Conservation (phyloP, 92 coral and sea anemone species). For the Scolanthus callimorphus region DNA sequence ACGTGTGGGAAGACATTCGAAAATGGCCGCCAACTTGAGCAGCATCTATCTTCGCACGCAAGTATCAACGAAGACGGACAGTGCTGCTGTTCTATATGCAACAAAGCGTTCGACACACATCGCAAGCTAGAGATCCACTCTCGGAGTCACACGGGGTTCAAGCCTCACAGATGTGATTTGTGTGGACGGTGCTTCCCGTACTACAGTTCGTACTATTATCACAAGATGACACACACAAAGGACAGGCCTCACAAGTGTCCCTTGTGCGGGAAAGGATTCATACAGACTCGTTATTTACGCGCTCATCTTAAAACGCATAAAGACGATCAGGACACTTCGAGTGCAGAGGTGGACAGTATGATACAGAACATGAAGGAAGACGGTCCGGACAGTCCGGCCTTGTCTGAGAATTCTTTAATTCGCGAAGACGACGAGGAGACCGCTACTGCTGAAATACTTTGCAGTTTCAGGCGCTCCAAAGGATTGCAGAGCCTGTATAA, state of each 20-base stretch:
- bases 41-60: constrained; percentile 82
- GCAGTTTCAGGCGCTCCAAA: constrained; percentile 56
- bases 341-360: constrained; percentile 49
- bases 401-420: constrained; percentile 11
- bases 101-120: constrained; percentile 77
- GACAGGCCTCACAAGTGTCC: constrained; percentile 88
- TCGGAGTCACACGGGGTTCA: constrained; percentile 87
- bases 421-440: constrained; percentile 42
- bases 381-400: constrained; percentile 25
- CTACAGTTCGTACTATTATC: constrained; percentile 88
- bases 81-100: constrained; percentile 77
- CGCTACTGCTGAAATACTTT: constrained; percentile 74
- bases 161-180: constrained; percentile 83
- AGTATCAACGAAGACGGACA: constrained; percentile 79
- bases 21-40: constrained; percentile 76
- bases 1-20: constrained; percentile 75
- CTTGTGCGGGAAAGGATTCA: constrained; percentile 87
- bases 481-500: constrained; percentile 12
- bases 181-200: constrained; percentile 91
- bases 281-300: constrained; percentile 79
- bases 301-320: constrained; percentile 75
- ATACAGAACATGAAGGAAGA: constrained; percentile 35
- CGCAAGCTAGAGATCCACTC: constrained; percentile 88
- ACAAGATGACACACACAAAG: constrained; percentile 93
- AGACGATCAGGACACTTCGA: constrained; percentile 48